Percentiles rank a stretch among this genome's conserved stretches.
Evolutionary conservation across 2,797 vertebrate species (phyloP).

Genomic region (Margarornis squamiger): DNA sequence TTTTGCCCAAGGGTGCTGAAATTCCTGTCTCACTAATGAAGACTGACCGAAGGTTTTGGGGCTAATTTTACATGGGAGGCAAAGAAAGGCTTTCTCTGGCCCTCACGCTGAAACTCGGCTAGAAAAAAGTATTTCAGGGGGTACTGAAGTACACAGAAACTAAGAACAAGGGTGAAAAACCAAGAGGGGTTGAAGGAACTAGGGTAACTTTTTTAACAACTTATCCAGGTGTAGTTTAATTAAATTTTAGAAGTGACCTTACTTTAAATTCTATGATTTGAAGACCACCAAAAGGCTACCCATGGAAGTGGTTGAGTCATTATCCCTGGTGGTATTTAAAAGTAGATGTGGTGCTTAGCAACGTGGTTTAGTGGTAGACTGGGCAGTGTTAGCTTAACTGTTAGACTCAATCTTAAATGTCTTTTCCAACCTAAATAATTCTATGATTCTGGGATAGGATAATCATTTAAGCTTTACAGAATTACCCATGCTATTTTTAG

Average conservation of each 20-base stretch:
- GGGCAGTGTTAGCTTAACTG: neutral
- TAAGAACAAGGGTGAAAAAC: neutral
- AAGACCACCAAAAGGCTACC: neutral
- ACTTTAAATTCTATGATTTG: neutral
- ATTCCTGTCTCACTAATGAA: neutral
- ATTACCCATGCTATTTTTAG: neutral
- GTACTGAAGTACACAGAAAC: neutral
- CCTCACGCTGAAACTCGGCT: neutral
- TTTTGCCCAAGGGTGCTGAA: neutral
- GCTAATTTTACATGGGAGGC: neutral
- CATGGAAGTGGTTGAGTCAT: rapidly evolving
- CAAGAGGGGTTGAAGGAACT: neutral
- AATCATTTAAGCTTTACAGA: neutral
- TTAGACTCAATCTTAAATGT: neutral
- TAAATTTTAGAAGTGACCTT: neutral
- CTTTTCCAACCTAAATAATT: neutral
- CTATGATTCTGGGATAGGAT: neutral
- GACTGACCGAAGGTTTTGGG: neutral
- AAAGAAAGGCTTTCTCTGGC: neutral
- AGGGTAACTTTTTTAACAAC: neutral
- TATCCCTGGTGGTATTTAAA: neutral
- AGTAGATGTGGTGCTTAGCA: neutral
- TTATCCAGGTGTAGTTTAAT: neutral
- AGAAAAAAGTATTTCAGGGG: neutral
- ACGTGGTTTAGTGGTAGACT: neutral